These are phyloP conservation scores for Rhinogobio ventralis DNA, from an alignment of 2,797 vertebrate genomes.

Conservation along the genomic window DNA sequence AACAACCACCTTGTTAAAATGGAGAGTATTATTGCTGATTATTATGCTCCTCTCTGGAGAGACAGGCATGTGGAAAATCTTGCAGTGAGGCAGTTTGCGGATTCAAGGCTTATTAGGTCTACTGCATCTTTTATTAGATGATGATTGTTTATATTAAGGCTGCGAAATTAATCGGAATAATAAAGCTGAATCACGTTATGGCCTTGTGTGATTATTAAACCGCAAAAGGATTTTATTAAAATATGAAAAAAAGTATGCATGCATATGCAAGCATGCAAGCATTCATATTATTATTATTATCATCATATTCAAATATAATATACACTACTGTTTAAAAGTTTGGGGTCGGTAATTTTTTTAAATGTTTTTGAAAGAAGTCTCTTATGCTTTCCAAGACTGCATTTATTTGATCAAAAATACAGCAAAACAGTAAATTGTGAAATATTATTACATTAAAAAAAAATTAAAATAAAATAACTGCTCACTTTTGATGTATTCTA, in stretches of 20 bases:
- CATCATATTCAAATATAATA: not conserved
- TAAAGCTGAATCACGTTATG: not conserved
- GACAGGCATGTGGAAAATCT: constrained; percentile 12
- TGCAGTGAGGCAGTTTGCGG: constrained; percentile 38
- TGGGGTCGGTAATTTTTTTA: too few relatives aligned
- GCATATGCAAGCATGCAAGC: too few relatives aligned
- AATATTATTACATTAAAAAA: not conserved
- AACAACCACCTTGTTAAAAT: constrained; percentile 50
- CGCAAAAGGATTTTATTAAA: not conserved
- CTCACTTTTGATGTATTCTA: not conserved
- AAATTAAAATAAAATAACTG: not conserved
- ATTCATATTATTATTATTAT: not conserved
- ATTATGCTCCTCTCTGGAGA: constrained; percentile 44
- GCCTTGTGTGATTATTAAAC: constrained; percentile 5
- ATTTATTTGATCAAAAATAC: not conserved
- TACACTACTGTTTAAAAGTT: not conserved
- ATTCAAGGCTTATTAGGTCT: constrained; percentile 30
- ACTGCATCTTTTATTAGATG: constrained; percentile 15
- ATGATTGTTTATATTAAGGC: constrained; percentile 20
- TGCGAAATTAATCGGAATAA: constrained; percentile 1
- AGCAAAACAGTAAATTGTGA: not conserved
- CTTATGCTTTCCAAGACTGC: not conserved
- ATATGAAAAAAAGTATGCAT: not conserved
- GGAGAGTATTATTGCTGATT: constrained; percentile 47
- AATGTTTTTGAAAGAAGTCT: not conserved